Evolutionary conservation across 64 coral and sea anemone species (phyloP), one percentile per base, ranked within the genome.

Genomic region (Dendronephthya gigantea): DNA sequence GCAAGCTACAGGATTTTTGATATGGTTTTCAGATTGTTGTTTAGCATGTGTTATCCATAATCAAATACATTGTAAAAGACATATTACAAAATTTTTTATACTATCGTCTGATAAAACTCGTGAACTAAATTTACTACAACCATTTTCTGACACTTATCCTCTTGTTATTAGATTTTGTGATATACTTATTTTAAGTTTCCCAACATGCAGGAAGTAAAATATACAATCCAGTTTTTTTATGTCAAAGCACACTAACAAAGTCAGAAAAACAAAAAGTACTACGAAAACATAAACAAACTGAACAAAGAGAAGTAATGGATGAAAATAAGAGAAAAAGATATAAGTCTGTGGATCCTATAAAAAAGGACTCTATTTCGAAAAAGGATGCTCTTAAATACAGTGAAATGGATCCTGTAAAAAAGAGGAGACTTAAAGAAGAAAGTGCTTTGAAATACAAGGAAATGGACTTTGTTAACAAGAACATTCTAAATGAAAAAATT

Each of bases 1-100:
- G 35, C 48, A 84, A 27, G 56, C 52, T 34, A 84, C 83, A 50
- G 83, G 83, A 52, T 84, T 84, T 50, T 52, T 56, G 28, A 52
- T 84, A 17, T 36, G 82, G 82, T 23, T 83, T 83, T 83, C 82
- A 39, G 47, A 84, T 29, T 36, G 19, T 35, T 35, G 48, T 55
- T 47, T 84, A 49, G 33, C 45, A 52, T 84, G 83, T 55, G 48
- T 84, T 28, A 49, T 84, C 35, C n/a, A 84, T 23, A 11, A 84
- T 35, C 25, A 84, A 35, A 15, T 56, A 9, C 48, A 84, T 49
- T 49, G 15, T 4, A 41, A 83, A 11, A 40, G 25, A 16, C 39
- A 84, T 23, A 51, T 28, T 17, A 84, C 33, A 84, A 84, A 84
- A 36, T 84, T 35, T 55, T 55, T 52, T 56, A 29, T 52, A 52